phyloP scores from a whole-genome alignment of 2,113 vertebrate species.

The Marcusenius ussheri region DNA sequence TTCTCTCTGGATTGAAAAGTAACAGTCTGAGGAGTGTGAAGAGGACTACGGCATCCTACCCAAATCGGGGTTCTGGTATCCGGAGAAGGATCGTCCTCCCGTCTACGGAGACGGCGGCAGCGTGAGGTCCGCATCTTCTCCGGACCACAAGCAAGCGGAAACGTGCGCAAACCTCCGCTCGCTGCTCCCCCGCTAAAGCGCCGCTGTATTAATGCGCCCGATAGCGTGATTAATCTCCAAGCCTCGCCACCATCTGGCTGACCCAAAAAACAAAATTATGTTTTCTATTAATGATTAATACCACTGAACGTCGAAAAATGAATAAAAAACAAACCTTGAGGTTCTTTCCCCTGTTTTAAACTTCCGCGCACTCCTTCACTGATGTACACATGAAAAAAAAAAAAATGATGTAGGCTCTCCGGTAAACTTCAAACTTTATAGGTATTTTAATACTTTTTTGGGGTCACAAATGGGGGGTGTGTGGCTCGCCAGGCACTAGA shows the following conservation, averaged over 20 bases:
- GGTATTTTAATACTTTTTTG: background rate
- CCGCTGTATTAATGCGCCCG: slow-evolving; percentile 62
- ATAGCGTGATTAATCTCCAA: slow-evolving; percentile 59
- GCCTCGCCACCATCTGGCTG: slow-evolving; percentile 65
- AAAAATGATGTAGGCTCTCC: background rate
- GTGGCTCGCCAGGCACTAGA: background rate
- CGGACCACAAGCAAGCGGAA: slow-evolving; percentile 38
- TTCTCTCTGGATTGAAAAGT: background rate
- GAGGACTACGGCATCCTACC: background rate
- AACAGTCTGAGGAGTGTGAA: background rate
- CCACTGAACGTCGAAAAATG: slow-evolving; percentile 8
- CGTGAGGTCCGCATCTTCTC: slow-evolving; percentile 49
- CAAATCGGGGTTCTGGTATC: slow-evolving; percentile 24
- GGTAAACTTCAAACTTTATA: background rate
- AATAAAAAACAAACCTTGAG: background rate
- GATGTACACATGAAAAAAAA: background rate
- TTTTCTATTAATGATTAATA: slow-evolving; percentile 53
- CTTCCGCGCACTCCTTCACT: background rate
- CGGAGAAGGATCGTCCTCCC: background rate
- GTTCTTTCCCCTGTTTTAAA: background rate
- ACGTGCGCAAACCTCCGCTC: slow-evolving; percentile 41
- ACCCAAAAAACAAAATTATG: slow-evolving; percentile 54
- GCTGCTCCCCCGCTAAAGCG: slow-evolving; percentile 58
- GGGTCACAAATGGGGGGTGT: background rate
- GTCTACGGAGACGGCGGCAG: background rate